These are phyloP conservation scores for Phymastichus coffea DNA, from an alignment of 1,140 invertebrate genomes.

Conservation along the genomic window DNA sequence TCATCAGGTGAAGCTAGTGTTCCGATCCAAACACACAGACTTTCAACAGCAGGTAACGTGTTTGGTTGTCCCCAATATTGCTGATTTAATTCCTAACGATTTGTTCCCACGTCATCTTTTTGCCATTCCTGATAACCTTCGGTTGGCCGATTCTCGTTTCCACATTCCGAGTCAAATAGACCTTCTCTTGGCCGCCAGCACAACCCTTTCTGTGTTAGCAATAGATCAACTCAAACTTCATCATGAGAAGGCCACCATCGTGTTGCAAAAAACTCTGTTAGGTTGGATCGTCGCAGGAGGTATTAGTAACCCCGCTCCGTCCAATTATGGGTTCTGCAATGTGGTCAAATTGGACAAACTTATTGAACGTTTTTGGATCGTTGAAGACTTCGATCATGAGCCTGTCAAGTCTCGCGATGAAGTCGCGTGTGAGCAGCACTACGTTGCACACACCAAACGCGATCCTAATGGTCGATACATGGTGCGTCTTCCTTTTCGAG, in stretches of 20 bases:
- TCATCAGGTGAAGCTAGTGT: background rate
- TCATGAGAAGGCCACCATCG: background rate
- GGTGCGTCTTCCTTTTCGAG: slow-evolving; percentile 4
- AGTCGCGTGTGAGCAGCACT: no score
- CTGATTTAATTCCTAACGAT: background rate
- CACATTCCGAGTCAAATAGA: background rate
- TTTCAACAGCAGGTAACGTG: background rate
- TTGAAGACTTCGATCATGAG: no score
- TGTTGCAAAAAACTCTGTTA: background rate
- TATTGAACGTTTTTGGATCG: no score
- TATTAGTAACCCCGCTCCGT: no score
- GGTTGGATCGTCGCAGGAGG: background rate
- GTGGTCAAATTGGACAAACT: no score
- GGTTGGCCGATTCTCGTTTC: background rate
- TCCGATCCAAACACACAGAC: background rate
- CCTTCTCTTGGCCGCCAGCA: background rate
- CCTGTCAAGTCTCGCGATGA: background rate
- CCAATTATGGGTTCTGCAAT: background rate
- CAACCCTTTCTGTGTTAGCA: background rate
- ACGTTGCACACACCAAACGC: background rate
- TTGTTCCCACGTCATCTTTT: background rate
- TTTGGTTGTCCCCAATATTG: background rate
- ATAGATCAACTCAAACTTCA: background rate
- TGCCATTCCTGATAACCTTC: background rate
- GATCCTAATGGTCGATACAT: background rate